These are phyloP conservation scores for Gasterosteus nipponicus DNA, from an alignment of 2,113 vertebrate species.

Conservation along the genomic window DNA sequence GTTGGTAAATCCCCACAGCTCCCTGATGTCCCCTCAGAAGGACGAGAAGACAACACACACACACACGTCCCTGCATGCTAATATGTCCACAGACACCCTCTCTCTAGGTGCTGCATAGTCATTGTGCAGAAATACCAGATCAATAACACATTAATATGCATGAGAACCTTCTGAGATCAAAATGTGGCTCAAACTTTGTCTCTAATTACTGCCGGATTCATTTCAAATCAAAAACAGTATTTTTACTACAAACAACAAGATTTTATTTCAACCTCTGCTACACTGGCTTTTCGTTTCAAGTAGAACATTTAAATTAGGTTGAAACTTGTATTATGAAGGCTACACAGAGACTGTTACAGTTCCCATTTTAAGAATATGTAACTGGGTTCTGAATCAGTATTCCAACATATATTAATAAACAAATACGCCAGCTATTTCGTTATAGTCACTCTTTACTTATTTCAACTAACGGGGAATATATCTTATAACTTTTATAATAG, in stretches of 20 bases:
- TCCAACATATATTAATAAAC: neutral
- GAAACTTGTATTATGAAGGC: neutral
- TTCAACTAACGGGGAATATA: neutral
- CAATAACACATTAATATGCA: conserved; percentile 22
- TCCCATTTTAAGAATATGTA: neutral
- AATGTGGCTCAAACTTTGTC: conserved; percentile 6
- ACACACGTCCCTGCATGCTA: conserved; percentile 25
- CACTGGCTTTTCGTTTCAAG: neutral
- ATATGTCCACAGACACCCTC: neutral
- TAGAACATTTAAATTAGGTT: neutral
- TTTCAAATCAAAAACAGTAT: neutral
- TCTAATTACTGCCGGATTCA: conserved; percentile 32
- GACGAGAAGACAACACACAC: conserved; percentile 35
- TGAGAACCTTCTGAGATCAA: conserved; percentile 24
- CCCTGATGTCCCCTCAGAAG: conserved; percentile 59
- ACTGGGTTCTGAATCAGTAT: neutral
- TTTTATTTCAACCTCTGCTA: neutral
- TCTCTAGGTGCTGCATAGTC: neutral
- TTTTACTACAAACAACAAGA: neutral
- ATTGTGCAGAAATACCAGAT: neutral
- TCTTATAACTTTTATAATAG: neutral
- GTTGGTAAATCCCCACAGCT: conserved; percentile 58
- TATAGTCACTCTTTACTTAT: neutral
- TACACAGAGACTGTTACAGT: too few relatives aligned
- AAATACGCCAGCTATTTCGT: neutral